Conservation (phyloP, 2,797 vertebrate genomes). For the Sebastes vulpes region DNA sequence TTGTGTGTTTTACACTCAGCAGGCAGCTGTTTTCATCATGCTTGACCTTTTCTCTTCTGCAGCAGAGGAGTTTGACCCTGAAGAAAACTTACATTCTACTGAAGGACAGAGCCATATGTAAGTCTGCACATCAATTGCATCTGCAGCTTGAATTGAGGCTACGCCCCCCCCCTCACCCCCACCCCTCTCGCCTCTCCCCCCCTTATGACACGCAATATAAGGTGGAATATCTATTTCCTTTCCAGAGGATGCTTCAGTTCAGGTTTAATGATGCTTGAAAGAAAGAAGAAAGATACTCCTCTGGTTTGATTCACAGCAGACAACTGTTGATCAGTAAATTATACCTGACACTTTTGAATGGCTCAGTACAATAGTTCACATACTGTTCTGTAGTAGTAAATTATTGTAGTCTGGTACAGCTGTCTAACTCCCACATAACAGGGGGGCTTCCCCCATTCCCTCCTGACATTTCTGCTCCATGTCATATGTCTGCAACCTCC, state of each 20-base stretch:
- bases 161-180: not conserved
- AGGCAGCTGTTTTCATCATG: not conserved
- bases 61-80: conserved; percentile 81
- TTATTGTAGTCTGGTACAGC: conserved; percentile 12
- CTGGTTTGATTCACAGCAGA: conserved; percentile 15
- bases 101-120: conserved; percentile 86
- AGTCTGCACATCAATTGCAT: conserved; percentile 42
- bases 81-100: conserved; percentile 78
- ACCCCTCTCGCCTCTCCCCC: no score
- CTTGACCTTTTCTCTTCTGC: conserved; percentile 1
- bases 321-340: not conserved
- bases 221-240: not conserved
- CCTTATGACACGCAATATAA: not conserved
- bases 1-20: conserved; percentile 4
- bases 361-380: conserved; percentile 40
- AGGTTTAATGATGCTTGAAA: conserved; percentile 32
- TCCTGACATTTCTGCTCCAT: conserved; percentile 78
- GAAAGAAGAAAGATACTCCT: not conserved
- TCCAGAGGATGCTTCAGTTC: not conserved
- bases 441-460: conserved; percentile 67
- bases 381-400: conserved; percentile 52
- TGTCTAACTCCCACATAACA: conserved; percentile 46
- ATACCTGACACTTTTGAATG: conserved; percentile 1
- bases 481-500: conserved; percentile 71
- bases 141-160: not conserved